Base-by-base conservation (phyloP, 2,113 vertebrate genomes). In the Calidris pugnax region DNA sequence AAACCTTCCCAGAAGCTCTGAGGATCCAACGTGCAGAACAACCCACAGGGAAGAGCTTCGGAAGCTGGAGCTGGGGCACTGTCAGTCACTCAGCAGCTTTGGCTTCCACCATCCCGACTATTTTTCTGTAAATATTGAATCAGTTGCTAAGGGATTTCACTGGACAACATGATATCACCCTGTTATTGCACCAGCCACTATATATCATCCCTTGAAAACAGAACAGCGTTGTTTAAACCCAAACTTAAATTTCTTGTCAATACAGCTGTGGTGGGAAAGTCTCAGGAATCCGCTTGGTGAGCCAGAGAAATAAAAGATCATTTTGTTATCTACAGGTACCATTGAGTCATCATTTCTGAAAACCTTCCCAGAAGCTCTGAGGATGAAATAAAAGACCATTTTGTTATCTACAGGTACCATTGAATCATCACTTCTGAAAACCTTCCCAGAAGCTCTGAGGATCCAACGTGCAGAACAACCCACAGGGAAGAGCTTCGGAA, bases 141-240 rank as follows among this genome's bases (percentile, higher is more conserved):
- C 80, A 47, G 95, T 95, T 97, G 93, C 93, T 97, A 93, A 85
- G 95, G 83, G 94, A 97, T 90, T 96, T 95, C 83, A 43, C 45
- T 87, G 88, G 93, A 92, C 95, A 95, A 63, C 30, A 91, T 93
- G 89, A 90, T 97, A 96, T 93, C 87, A 96, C 87, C 21, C 80
- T 86, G 82, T 77, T 95, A 97, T 43, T 96, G 89, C 85, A 95
- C 60, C 86, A 89, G 81, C 18, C 62, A 48, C 85, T 78, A 51
- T 73, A 81, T 66, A 85, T 96, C 90, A 96, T 82, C 56, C 64
- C 90, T 64, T n/a, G 86, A 94, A 94, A 90, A 96, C 87, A 95
- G 92, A 89, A 75, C 28, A 39, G n/a, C 0, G 0, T 47, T 96
- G 72, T 96, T 91, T 92, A 91, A 97, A 92, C 60, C 64, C 45